Evolutionary conservation across 1,140 invertebrate species (phyloP).

Genomic region (Acromyrmex echinatior): DNA sequence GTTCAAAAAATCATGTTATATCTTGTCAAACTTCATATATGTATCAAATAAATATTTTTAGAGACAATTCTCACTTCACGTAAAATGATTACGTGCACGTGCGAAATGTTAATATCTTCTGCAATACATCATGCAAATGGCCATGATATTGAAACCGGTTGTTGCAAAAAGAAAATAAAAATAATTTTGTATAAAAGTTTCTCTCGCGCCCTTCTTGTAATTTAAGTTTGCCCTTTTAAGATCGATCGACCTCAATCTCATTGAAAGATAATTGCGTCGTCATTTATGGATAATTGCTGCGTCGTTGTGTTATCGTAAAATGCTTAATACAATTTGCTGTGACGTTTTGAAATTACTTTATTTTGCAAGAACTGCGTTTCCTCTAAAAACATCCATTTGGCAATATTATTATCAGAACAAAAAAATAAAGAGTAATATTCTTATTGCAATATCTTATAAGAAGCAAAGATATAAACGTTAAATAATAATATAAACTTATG

Average conservation of each 20-base stretch:
- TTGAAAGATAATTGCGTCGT: conserved; percentile 33
- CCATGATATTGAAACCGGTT: background rate
- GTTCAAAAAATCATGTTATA: no score
- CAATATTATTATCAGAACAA: background rate
- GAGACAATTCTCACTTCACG: background rate
- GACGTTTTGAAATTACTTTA: conserved; percentile 24
- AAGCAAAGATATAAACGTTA: background rate
- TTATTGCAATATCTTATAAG: background rate
- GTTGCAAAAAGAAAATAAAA: background rate
- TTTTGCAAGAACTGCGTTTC: background rate
- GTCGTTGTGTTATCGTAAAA: conserved; percentile 27
- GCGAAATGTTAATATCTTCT: background rate
- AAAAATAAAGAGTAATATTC: background rate
- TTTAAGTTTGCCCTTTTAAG: background rate
- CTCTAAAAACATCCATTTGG: background rate
- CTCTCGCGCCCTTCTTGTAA: background rate
- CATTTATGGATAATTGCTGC: conserved; percentile 20
- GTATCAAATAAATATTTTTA: background rate
- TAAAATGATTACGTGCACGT: background rate
- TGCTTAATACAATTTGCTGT: conserved; percentile 12
- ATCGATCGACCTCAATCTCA: conserved; percentile 33
- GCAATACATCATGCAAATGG: background rate
- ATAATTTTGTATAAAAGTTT: conserved; percentile 2
- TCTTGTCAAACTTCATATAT: no score
- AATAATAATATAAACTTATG: background rate